Evolutionary conservation across 2,888 invertebrate species (phyloP).

Genomic region (Drosophila picticornis): DNA sequence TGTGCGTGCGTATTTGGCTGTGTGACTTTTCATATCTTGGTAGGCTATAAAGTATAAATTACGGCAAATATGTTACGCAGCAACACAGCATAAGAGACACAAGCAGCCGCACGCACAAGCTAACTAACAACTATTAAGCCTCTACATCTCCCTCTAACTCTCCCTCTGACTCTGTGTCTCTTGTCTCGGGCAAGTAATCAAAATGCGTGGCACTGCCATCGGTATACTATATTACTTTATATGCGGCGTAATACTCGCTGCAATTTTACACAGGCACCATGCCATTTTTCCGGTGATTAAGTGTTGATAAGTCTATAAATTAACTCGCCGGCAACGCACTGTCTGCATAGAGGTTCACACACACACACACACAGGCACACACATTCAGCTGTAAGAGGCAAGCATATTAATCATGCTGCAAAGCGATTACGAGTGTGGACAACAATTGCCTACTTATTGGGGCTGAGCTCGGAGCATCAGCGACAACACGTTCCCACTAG

Average conservation of each 20-base stretch:
- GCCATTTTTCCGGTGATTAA: slow-evolving; percentile 81
- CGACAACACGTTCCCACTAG: slow-evolving; percentile 24
- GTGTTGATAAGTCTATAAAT: slow-evolving; percentile 80
- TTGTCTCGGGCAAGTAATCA: slow-evolving; percentile 62
- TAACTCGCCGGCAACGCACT: slow-evolving; percentile 67
- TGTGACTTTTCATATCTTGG: slow-evolving; percentile 77
- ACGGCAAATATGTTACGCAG: slow-evolving; percentile 72
- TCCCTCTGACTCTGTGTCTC: slow-evolving; percentile 18
- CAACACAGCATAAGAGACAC: slow-evolving; percentile 28
- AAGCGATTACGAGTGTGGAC: slow-evolving; percentile 50
- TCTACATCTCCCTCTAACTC: slow-evolving; percentile 10
- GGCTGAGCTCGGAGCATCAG: slow-evolving; percentile 8
- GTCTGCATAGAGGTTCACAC: slow-evolving; percentile 20
- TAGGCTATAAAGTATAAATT: slow-evolving; percentile 81
- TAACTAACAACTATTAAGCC: slow-evolving; percentile 81
- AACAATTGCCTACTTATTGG: slow-evolving; percentile 62
- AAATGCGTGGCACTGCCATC: slow-evolving; percentile 69
- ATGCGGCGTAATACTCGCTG: slow-evolving; percentile 43
- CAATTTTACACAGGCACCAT: slow-evolving; percentile 62
- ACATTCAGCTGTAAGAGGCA: slow-evolving; percentile 10
- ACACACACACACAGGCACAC: not conserved
- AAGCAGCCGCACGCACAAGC: slow-evolving; percentile 71
- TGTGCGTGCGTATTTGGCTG: slow-evolving; percentile 33
- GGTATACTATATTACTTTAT: slow-evolving; percentile 18
- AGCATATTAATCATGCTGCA: slow-evolving; percentile 71